phyloP scores from a whole-genome alignment of 2,797 vertebrate species.

The Danio kyathit region DNA sequence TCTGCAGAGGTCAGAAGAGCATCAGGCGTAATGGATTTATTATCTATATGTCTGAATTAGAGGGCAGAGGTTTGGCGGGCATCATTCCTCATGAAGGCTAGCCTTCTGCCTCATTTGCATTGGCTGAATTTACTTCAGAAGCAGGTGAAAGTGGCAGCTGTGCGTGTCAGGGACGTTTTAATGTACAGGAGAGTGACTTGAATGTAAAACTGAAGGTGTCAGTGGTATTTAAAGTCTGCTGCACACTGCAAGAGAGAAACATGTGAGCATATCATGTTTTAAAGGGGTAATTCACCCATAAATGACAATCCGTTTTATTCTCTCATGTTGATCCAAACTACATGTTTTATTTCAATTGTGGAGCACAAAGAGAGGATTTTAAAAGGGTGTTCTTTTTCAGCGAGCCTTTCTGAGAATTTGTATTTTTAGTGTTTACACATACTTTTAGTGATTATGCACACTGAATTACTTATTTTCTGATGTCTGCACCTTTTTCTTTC shows the following conservation, averaged over 20 bases:
- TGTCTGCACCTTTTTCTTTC: no score
- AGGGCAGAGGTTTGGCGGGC: constrained; percentile 41
- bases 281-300: neutral
- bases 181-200: neutral
- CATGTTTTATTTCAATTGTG: neutral
- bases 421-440: neutral
- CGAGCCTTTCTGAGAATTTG: neutral
- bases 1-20: constrained; percentile 38
- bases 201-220: neutral
- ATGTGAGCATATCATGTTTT: neutral
- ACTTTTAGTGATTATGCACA: no score
- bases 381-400: neutral
- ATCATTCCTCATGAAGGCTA: constrained; percentile 12
- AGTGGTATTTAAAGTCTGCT: neutral
- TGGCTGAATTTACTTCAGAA: constrained; percentile 3
- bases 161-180: constrained; percentile 3
- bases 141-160: constrained; percentile 14
- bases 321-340: neutral
- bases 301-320: neutral
- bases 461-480: no score
- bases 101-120: neutral
- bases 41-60: constrained; percentile 39
- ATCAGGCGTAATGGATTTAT: constrained; percentile 35
- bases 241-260: neutral
- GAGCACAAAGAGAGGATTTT: neutral